These are phyloP conservation scores for Philereme vetulata DNA, from an alignment of 2,888 invertebrate genomes.

Conservation along the genomic window DNA sequence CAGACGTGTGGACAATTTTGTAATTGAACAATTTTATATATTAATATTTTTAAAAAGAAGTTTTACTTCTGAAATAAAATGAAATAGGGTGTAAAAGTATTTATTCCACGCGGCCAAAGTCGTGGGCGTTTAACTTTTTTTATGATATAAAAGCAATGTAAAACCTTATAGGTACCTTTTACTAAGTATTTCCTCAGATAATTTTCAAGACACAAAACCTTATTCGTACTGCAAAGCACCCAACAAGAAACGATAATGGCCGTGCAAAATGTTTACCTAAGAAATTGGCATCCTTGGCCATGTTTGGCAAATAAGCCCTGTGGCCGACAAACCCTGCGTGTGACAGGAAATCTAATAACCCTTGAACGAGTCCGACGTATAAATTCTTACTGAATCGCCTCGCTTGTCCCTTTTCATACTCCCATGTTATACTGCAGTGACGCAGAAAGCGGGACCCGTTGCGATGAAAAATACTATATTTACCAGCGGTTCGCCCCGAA, in stretches of 20 bases:
- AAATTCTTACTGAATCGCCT: constrained; percentile 63
- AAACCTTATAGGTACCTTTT: too few species aligned
- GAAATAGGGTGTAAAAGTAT: too few species aligned
- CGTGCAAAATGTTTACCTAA: constrained; percentile 71
- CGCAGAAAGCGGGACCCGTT: background rate
- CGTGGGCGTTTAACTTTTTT: too few species aligned
- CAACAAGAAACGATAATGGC: constrained; percentile 67
- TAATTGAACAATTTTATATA: too few species aligned
- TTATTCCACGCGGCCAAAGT: too few species aligned
- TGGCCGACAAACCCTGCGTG: constrained; percentile 63
- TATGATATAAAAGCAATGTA: too few species aligned
- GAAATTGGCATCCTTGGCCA: constrained; percentile 69
- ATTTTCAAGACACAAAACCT: constrained; percentile 5
- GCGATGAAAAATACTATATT: background rate
- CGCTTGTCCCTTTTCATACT: constrained; percentile 56
- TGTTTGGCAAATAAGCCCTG: constrained; percentile 74
- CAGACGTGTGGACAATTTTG: too few species aligned
- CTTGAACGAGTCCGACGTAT: constrained; percentile 66
- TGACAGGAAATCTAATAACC: constrained; percentile 79
- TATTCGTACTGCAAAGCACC: constrained; percentile 44
- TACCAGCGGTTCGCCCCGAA: too few species aligned
- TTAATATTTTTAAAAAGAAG: too few species aligned
- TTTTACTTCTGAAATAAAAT: too few species aligned
- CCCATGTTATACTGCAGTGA: constrained; percentile 35
- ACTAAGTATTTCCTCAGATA: background rate